Base-by-base conservation (phyloP, 2,888 invertebrate genomes). In the Lepetodrilus schrolli region DNA sequence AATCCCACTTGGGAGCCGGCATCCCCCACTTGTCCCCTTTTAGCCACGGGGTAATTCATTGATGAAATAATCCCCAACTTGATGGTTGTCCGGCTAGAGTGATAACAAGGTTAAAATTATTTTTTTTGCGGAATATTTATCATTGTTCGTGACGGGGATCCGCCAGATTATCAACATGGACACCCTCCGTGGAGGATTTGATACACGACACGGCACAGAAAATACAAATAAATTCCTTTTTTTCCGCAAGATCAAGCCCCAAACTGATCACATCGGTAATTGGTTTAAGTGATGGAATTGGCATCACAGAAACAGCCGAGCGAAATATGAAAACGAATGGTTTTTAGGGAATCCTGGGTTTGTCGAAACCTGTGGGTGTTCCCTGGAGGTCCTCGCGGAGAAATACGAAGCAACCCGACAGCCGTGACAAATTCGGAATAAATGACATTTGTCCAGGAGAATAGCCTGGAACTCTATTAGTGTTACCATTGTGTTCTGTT, bases 91-190 rank as follows among this genome's bases (percentile, higher is more conserved):
- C 17, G 30, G 58, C 26, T 34, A 30, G 58, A 7, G 30, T 58
- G 58, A 47, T 68, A 68, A 68, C 47, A 30, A 68, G 68, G 68
- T 68, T 68, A 68, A 47, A 68, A 68, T 26, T 68, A 21, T 26
- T 68, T 26, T 68, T 68, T 68, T 68, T 47, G 21, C 17, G 43
- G n/a, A 68, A 38, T 30, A 68, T 68, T 68, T 34, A 68, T 68
- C 68, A 68, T 47, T 68, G n/a, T 30, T 34, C 58, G 17, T n/a
- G 58, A 30, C 58, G 26, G 58, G 58, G 58, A 58, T 17, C 26
- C n/a, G n/a, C 30, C 26, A 30, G 58, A 58, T 58, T 58, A 58
- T 58, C 58, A 8, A 17, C 30, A 30, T 17, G 13, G 58, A 58
- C 43, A 43, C 43, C 43, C n/a, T 17, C 43, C 17, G 43, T n/a